Base-by-base conservation (phyloP, 2,113 vertebrate species). In the Chamaea fasciata region DNA sequence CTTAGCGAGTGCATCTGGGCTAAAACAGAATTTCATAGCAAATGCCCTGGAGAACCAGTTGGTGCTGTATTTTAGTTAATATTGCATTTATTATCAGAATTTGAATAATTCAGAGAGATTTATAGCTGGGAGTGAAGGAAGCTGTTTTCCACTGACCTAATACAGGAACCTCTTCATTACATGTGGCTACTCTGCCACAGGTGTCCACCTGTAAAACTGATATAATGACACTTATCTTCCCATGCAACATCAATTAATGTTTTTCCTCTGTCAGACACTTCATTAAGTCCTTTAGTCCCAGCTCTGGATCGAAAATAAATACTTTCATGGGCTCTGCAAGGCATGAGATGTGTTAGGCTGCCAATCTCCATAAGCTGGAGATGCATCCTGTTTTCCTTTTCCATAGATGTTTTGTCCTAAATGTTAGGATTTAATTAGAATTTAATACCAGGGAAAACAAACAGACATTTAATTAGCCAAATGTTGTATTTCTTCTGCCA, bases 301-400 rank as follows among this genome's bases (percentile, higher is more conserved):
- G 15, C 7, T 78, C 22, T 80, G 60, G 12, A 17, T 22, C 17
- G 26, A 17, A 68, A 80, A 71, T 15, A 46, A 74, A 50, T 7
- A 33, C 7, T 67, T 30, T 9, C 14, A 18, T 23, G 63, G 28
- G 15, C 21, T 50, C 67, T 50, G 50, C 8, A 60, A 76, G 17
- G 21, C 13, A 39, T 3, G 21, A n/a, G 37, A 67, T 60, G 28
- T 18, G 12, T 69, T 3, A 53, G 27, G 23, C 10, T 77, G 30
- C 13, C 35, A 56, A 2, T 1, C 4, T 74, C 19, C 4, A 2
- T 28, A 39, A 70, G 0, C 2, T 67, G 27, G 42, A 81, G 14
- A 24, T 67, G 6, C 6, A 27, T 37, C 50, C 20, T 55, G 2
- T 12, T 62, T 74, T 87, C 31, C 35, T 70, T 74, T 74, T 42